phyloP scores from a whole-genome alignment of 2,888 invertebrate genomes.

The Emmelina monodactyla region DNA sequence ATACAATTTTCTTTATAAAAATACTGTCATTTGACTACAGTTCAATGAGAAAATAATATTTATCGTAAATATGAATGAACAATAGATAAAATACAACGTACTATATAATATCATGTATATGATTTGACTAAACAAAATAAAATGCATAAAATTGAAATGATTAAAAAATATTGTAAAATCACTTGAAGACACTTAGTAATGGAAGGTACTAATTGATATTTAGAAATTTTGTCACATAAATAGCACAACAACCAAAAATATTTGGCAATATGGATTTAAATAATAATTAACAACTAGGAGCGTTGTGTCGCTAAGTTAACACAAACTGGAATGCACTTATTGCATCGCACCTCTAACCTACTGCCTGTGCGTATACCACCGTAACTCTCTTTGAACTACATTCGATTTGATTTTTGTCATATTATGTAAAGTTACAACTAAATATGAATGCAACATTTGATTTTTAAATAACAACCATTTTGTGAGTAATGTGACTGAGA shows the following conservation, averaged over 20 bases:
- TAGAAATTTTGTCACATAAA: slow-evolving; percentile 49
- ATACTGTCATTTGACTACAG: slow-evolving; percentile 69
- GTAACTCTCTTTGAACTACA: slow-evolving; percentile 55
- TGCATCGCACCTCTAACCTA: slow-evolving; percentile 58
- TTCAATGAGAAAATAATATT: slow-evolving; percentile 60
- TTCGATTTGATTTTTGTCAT: slow-evolving; percentile 55
- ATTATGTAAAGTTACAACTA: slow-evolving; percentile 40
- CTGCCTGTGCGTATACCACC: slow-evolving; percentile 58
- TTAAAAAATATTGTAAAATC: slow-evolving; percentile 54
- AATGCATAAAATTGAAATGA: slow-evolving; percentile 65
- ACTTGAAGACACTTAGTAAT: slow-evolving; percentile 53
- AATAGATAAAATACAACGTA: slow-evolving; percentile 55
- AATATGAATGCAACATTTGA: slow-evolving; percentile 60
- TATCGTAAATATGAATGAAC: slow-evolving; percentile 52
- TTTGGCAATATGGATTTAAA: slow-evolving; percentile 60
- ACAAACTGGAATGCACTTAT: slow-evolving; percentile 65
- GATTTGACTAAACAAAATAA: slow-evolving; percentile 64
- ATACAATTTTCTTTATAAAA: slow-evolving; percentile 65
- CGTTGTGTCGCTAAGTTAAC: slow-evolving; percentile 54
- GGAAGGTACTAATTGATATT: slow-evolving; percentile 62
- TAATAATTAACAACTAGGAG: slow-evolving; percentile 54
- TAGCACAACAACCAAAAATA: slow-evolving; percentile 63
- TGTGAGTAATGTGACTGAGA: slow-evolving; percentile 52
- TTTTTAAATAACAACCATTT: slow-evolving; percentile 57
- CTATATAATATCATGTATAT: slow-evolving; percentile 58